Percentiles rank a stretch among this genome's conserved stretches.
These are phyloP conservation scores for Griposia aprilina DNA, from an alignment of 2,888 invertebrate genomes.

Conservation along the genomic window DNA sequence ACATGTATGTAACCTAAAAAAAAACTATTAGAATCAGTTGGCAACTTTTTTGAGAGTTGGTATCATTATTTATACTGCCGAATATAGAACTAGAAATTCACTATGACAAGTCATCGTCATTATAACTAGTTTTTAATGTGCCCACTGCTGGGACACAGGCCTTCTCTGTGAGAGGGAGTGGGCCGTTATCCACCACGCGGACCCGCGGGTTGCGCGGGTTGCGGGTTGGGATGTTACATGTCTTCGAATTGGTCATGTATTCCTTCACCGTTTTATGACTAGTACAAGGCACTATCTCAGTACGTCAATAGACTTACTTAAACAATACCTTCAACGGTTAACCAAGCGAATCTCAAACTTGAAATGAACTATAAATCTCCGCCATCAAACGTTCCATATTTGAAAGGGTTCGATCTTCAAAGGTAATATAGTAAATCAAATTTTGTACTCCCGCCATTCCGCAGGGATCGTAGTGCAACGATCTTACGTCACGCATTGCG, in stretches of 20 bases:
- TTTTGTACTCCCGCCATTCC: slow-evolving; percentile 57
- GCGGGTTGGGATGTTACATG: too few relatives aligned
- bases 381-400: slow-evolving; percentile 49
- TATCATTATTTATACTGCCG: not conserved
- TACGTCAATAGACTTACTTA: not conserved
- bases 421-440: slow-evolving; percentile 65
- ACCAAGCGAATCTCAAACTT: slow-evolving; percentile 54
- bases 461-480: slow-evolving; percentile 54
- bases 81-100: not conserved
- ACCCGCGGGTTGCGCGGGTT: too few relatives aligned
- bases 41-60: too few relatives aligned
- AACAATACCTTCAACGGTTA: slow-evolving; percentile 9
- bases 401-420: slow-evolving; percentile 65
- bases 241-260: too few relatives aligned
- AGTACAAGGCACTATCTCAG: not conserved
- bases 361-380: slow-evolving; percentile 28
- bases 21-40: too few relatives aligned
- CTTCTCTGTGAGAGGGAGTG: too few relatives aligned
- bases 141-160: too few relatives aligned
- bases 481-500: slow-evolving; percentile 63
- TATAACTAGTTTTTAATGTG: too few relatives aligned
- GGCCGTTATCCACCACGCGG: too few relatives aligned
- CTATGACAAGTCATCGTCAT: not conserved
- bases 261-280: too few relatives aligned
- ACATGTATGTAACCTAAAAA: too few relatives aligned